Conservation (phyloP, 2,888 invertebrate species). For the Dynastes maya region DNA sequence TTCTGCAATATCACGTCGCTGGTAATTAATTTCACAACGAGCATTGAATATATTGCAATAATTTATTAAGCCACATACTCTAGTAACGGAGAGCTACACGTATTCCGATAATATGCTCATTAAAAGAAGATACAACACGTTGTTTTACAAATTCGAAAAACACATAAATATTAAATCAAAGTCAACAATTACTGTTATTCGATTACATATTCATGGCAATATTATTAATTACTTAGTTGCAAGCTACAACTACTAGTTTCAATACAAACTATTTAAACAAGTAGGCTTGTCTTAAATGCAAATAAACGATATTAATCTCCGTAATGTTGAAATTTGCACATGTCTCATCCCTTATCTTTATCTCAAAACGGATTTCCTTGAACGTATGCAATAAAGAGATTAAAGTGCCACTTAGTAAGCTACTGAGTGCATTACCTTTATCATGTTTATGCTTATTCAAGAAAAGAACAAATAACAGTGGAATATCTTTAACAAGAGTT, state of each 20-base stretch:
- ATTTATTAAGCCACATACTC: not conserved
- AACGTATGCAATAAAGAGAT: not conserved
- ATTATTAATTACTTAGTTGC: constrained; percentile 1
- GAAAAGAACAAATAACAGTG: too few relatives aligned
- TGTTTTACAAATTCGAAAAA: not conserved
- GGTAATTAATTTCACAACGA: constrained; percentile 28
- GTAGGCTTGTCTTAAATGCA: not conserved
- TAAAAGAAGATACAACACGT: not conserved
- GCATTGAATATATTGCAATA: constrained; percentile 24
- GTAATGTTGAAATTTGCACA: not conserved
- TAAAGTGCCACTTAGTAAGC: too few relatives aligned
- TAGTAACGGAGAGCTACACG: not conserved
- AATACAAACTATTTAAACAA: not conserved
- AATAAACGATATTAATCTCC: not conserved
- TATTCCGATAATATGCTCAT: not conserved
- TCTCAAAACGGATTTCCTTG: not conserved
- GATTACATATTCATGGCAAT: constrained; percentile 10
- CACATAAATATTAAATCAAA: not conserved
- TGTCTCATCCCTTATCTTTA: not conserved
- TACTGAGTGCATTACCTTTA: too few relatives aligned
- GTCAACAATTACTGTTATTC: not conserved
- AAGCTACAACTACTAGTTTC: not conserved
- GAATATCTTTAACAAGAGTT: too few relatives aligned
- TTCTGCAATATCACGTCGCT: constrained; percentile 30
- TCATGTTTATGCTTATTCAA: too few relatives aligned